Conservation (phyloP, 2,888 invertebrate species). For the Noctua janthe region DNA sequence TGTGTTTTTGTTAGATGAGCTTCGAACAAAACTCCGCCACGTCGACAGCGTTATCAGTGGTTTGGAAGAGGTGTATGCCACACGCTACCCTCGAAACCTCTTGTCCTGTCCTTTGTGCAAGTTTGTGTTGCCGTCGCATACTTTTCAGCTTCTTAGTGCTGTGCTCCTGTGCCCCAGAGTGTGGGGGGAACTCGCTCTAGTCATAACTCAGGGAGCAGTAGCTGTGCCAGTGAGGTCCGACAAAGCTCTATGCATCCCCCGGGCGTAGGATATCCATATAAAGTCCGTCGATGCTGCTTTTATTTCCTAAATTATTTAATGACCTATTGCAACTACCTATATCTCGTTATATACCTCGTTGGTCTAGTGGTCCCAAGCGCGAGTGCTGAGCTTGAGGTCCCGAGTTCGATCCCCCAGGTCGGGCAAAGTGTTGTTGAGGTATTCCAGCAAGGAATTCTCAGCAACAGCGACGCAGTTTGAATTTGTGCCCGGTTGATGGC, state of each 20-base stretch:
- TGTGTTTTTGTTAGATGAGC: not conserved
- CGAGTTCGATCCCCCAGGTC: not conserved
- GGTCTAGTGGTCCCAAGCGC: not conserved
- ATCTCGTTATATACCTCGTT: no score
- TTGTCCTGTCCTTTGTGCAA: not conserved
- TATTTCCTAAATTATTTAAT: not conserved
- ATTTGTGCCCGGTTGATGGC: not conserved
- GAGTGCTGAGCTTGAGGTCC: not conserved
- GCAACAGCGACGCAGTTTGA: not conserved
- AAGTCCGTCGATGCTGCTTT: not conserved
- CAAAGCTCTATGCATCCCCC: not conserved
- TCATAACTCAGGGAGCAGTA: not conserved
- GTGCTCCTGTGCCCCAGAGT: not conserved
- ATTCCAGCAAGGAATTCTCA: not conserved
- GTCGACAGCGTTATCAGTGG: not conserved
- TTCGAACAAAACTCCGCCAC: not conserved
- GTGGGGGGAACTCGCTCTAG: not conserved
- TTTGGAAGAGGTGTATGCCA: not conserved
- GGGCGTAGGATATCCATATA: not conserved
- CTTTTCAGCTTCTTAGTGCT: not conserved
- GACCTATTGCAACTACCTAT: not conserved
- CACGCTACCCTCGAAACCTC: not conserved
- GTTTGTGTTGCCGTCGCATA: not conserved
- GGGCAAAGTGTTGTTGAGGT: not conserved
- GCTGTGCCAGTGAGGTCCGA: not conserved